phyloP scores from a whole-genome alignment of 2,113 vertebrate genomes.

The Burhinus bistriatus region DNA sequence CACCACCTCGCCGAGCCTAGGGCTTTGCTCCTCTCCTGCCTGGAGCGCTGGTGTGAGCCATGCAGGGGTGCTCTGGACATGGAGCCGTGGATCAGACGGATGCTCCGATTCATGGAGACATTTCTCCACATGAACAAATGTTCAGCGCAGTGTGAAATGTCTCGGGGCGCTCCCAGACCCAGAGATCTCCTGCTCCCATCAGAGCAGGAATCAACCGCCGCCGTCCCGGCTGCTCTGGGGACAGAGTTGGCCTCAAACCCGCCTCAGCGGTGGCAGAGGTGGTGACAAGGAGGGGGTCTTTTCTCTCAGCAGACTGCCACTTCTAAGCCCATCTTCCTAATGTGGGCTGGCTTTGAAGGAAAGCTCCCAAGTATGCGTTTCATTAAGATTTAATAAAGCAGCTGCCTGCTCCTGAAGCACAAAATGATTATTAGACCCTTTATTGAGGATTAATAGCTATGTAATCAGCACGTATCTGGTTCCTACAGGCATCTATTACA shows the following conservation, averaged over 20 bases:
- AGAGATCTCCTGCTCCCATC: neutral
- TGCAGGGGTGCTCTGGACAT: neutral
- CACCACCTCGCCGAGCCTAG: neutral
- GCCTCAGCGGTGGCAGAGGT: neutral
- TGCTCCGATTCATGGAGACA: neutral
- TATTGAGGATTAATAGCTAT: slow-evolving; percentile 72
- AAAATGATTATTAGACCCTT: slow-evolving; percentile 64
- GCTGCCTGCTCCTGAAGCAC: slow-evolving; percentile 48
- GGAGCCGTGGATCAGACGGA: neutral
- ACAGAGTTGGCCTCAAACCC: neutral
- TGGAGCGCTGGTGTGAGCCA: rapidly evolving
- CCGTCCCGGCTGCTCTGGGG: rapidly evolving
- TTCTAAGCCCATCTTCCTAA: slow-evolving; percentile 38
- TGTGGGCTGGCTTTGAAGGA: slow-evolving; percentile 50
- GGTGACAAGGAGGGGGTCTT: neutral
- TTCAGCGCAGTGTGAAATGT: neutral
- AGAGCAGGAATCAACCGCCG: neutral
- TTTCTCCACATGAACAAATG: rapidly evolving
- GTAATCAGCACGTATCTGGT: slow-evolving; percentile 65
- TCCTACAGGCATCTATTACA: slow-evolving; percentile 66
- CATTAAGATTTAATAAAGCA: slow-evolving; percentile 72
- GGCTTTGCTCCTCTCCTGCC: neutral
- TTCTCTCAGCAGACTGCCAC: slow-evolving; percentile 32
- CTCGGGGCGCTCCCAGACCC: rapidly evolving
- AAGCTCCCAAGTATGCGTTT: slow-evolving; percentile 38